phyloP scores from a whole-genome alignment of 2,113 vertebrate species.

The Heterotis niloticus region DNA sequence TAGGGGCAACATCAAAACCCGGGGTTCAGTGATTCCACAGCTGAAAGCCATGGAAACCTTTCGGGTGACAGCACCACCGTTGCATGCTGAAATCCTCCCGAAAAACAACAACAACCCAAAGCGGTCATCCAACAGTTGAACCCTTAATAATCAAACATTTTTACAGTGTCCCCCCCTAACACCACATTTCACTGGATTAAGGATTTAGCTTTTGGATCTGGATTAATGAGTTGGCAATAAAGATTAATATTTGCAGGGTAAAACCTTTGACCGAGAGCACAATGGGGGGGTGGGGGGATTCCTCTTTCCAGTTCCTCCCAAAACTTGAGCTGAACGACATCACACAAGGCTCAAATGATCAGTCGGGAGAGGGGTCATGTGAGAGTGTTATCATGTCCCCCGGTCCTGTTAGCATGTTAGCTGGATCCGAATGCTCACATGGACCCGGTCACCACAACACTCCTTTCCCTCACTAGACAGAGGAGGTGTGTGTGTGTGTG shows the following conservation, averaged over 20 bases:
- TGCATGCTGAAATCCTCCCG: too few relatives aligned
- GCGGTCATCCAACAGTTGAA: not conserved
- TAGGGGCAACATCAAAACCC: not conserved
- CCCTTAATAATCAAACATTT: not conserved
- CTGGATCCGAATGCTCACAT: not conserved
- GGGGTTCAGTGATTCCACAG: not conserved
- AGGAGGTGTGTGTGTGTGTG: too few relatives aligned
- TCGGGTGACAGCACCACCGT: too few relatives aligned
- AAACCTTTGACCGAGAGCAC: not conserved
- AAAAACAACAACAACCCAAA: not conserved
- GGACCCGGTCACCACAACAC: not conserved
- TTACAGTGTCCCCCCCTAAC: not conserved
- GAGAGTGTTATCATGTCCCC: constrained; percentile 1
- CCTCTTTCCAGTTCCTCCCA: not conserved
- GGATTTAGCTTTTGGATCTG: constrained; percentile 52
- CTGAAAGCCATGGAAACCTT: not conserved
- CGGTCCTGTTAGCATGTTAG: not conserved
- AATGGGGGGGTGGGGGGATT: not conserved
- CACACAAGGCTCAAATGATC: not conserved
- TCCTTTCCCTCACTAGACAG: not conserved
- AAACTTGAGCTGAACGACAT: constrained; percentile 20
- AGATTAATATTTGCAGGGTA: constrained; percentile 50
- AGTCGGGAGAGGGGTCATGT: not conserved
- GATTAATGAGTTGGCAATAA: constrained; percentile 59
- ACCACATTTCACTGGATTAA: constrained; percentile 45